Base-by-base conservation (phyloP, 2,888 invertebrate species). In the Nephrotoma appendiculata region DNA sequence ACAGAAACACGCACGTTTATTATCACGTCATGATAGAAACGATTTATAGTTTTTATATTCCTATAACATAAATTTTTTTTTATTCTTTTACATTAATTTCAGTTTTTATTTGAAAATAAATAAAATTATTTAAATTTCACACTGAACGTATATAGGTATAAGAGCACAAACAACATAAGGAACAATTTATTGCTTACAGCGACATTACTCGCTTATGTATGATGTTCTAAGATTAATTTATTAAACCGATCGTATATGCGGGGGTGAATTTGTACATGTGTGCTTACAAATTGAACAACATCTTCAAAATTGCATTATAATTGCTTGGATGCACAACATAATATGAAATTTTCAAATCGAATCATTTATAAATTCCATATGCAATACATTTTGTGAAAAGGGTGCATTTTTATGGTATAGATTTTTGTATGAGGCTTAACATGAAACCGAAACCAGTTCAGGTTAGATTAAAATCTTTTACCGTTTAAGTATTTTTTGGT, bases 11-110 rank as follows among this genome's bases (percentile, higher is more conserved):
- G 85, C 85, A 85, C 85, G 85, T 85, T 85, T 85, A 85, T 85
- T 85, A 85, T n/a, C 85, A 85, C 85, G 85, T 85, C 85, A 85
- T 44, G 85, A 85, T 85, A 85, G 44, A 44, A 85, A 85, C 85
- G 85, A 85, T 85, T 85, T 85, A 85, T 85, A 44, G 42, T 85
- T 71, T 19, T 71, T 71, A 31, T 71, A 31, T 11, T 5, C 15
- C 6, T 52, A 52, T 52, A 31, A 31, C 31, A 52, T 52, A 52
- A 15, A 52, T 15, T 15, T 15, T 6, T 31, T 6, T 7, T 15
- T 52, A 15, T 71, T 71, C 71, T 71, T 31, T 9, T 31, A 71
- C 71, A 71, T 71, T 31, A 71, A 71, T 71, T 71, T 71, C 19
- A 71, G 71, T 71, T 71, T 15, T 57, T 57, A 15, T 57, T 31